Conservation (phyloP, 2,888 invertebrate genomes). For the Idaea biselata region DNA sequence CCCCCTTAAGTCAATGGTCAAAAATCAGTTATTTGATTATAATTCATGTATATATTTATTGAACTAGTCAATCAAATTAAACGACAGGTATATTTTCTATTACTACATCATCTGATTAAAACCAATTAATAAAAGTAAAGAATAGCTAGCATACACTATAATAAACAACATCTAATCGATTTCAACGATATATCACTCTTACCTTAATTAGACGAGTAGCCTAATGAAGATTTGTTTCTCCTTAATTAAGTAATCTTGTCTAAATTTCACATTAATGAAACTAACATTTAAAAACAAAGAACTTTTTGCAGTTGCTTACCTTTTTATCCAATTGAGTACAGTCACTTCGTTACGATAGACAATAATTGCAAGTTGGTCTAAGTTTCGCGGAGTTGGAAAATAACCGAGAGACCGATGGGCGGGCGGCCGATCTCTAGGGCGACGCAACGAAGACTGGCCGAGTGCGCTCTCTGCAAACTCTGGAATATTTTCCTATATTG, state of each 20-base stretch:
- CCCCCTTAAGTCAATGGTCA: too few species aligned
- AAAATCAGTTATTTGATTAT: too few species aligned
- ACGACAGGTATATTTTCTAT: too few species aligned
- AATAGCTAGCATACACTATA: background rate
- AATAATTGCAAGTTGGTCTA: constrained; percentile 1
- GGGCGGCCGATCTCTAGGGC: constrained; percentile 37
- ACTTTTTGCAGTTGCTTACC: background rate
- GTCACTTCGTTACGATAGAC: background rate
- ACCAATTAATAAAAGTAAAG: too few species aligned
- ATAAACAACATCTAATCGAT: background rate
- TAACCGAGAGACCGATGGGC: constrained; percentile 13
- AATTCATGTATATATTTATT: too few species aligned
- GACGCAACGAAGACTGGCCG: constrained; percentile 35
- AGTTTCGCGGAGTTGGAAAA: constrained; percentile 15
- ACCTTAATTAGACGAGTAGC: constrained; percentile 17
- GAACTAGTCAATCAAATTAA: too few species aligned
- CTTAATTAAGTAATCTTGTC: background rate
- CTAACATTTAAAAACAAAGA: background rate
- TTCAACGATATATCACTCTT: constrained; percentile 1
- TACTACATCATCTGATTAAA: too few species aligned
- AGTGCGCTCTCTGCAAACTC: background rate
- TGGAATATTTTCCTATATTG: background rate
- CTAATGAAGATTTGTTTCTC: constrained; percentile 17
- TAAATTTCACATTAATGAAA: background rate
- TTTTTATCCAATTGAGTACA: background rate